Conservation (phyloP, 2,113 vertebrate species). For the Carettochelys insculpta region DNA sequence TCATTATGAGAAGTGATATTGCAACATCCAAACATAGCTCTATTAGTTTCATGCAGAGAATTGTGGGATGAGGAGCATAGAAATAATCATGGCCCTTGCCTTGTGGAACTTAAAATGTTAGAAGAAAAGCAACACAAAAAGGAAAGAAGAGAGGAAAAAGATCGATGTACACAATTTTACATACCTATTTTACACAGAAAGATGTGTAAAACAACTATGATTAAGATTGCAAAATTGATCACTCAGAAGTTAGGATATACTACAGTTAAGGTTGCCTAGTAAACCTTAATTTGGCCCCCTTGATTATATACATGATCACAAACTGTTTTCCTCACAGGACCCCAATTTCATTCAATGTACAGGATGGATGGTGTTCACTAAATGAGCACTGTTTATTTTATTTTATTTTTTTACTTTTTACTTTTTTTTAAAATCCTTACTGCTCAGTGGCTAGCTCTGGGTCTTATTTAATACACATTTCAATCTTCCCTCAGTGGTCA, state of each 20-base stretch:
- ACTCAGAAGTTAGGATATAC: background rate
- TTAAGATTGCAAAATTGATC: background rate
- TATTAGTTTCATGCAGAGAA: background rate
- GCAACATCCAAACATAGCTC: background rate
- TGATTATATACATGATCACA: background rate
- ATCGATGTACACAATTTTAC: background rate
- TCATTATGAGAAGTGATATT: background rate
- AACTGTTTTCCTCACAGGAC: background rate
- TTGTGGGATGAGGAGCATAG: background rate
- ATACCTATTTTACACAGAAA: background rate
- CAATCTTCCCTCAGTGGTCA: no score
- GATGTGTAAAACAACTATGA: background rate
- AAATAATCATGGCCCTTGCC: background rate
- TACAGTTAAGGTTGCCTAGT: background rate
- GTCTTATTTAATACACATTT: no score
- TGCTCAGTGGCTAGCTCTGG: no score
- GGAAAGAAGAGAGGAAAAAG: background rate
- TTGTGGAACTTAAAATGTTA: background rate
- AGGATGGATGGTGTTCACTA: background rate
- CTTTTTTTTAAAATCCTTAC: no score
- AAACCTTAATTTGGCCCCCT: background rate
- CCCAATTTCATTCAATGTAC: background rate
- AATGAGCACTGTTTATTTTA: no score
- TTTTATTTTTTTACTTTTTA: no score
- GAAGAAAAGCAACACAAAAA: background rate